A percentile compares a stretch with the other conserved stretches of the same genome.
Evolutionary conservation across 2,888 invertebrate species (phyloP).

Genomic region (Melanotus villosus): DNA sequence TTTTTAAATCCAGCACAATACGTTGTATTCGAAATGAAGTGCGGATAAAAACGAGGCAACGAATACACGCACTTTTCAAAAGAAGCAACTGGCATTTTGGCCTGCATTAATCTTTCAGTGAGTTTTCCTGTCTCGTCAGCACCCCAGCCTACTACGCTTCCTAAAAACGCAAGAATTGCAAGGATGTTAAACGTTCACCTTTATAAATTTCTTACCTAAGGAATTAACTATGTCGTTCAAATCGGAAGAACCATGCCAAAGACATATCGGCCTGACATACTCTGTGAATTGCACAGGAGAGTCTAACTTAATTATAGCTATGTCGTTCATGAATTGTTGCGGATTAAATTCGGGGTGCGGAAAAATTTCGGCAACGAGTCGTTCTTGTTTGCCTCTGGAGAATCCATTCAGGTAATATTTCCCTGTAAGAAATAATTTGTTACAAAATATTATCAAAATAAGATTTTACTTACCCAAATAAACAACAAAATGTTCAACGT

Average conservation of each 20-base stretch:
- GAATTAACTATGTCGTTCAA: too few species aligned
- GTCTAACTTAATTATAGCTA: constrained; percentile 61
- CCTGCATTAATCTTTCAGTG: constrained; percentile 73
- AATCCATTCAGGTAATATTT: constrained; percentile 64
- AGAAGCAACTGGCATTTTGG: constrained; percentile 75
- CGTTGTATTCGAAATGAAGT: constrained; percentile 73
- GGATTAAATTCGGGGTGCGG: constrained; percentile 62
- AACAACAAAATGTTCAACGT: constrained; percentile 58
- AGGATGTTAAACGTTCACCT: background rate
- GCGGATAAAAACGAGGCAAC: constrained; percentile 74
- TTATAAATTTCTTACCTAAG: too few species aligned
- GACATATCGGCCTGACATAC: constrained; percentile 64
- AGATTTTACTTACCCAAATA: constrained; percentile 56
- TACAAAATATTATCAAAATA: background rate
- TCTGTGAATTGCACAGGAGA: constrained; percentile 59
- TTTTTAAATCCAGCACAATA: constrained; percentile 70
- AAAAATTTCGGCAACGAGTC: constrained; percentile 59
- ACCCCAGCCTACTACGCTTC: constrained; percentile 68
- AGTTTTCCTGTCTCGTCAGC: constrained; percentile 73
- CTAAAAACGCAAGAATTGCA: too few species aligned
- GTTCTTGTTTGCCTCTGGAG: constrained; percentile 64
- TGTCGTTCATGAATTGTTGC: constrained; percentile 59
- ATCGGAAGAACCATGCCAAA: constrained; percentile 59
- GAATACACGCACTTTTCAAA: constrained; percentile 74
- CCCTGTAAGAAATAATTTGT: constrained; percentile 52